phyloP scores from a whole-genome alignment of 2,113 vertebrate species.

The Dromaius novaehollandiae region DNA sequence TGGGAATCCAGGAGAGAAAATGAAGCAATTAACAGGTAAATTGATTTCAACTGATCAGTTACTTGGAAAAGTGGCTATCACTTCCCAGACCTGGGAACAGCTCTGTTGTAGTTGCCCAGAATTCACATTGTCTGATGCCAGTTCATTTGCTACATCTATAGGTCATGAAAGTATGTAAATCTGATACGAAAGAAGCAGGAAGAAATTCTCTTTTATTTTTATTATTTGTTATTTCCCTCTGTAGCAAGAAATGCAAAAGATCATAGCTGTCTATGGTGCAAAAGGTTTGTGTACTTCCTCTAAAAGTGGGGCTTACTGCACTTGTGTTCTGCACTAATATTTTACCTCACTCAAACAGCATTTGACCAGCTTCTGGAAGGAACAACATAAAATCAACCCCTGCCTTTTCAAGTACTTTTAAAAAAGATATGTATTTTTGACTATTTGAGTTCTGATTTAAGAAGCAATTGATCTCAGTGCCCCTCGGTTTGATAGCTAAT shows the following conservation, averaged over 20 bases:
- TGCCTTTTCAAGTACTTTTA: background rate
- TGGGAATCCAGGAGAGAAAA: constrained; percentile 26
- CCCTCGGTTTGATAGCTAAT: background rate
- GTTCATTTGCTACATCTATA: background rate
- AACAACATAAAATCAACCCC: background rate
- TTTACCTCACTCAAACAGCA: background rate
- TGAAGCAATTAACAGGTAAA: constrained; percentile 43
- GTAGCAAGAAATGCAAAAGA: background rate
- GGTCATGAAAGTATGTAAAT: background rate
- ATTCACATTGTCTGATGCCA: background rate
- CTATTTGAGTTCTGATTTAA: background rate
- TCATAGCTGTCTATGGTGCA: background rate
- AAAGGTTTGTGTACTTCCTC: background rate
- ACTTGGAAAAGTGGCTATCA: background rate
- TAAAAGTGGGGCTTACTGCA: background rate
- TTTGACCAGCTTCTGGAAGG: background rate
- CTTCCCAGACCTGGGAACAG: background rate
- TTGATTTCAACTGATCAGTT: constrained; percentile 41
- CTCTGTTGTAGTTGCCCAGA: background rate
- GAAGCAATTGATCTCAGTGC: background rate
- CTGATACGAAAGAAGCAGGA: background rate
- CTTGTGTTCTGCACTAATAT: background rate
- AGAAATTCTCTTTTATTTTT: background rate
- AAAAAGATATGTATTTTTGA: background rate
- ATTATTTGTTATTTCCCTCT: background rate